Conservation (phyloP, 2,888 invertebrate genomes). For the Abrostola triplasia region DNA sequence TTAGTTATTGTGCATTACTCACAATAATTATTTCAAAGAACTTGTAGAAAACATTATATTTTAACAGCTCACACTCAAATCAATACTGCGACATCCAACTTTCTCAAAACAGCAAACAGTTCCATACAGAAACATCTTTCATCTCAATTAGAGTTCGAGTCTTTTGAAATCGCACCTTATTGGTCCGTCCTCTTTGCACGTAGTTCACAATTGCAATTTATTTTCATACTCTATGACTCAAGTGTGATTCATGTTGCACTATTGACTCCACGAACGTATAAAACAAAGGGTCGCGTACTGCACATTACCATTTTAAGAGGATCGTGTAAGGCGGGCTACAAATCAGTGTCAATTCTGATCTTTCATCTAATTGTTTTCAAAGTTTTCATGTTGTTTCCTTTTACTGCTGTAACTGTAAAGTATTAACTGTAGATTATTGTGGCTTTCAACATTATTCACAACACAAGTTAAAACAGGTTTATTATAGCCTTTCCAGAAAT, state of each 20-base stretch:
- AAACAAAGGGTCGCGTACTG: constrained; percentile 42
- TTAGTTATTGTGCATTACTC: no score
- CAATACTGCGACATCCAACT: constrained; percentile 28
- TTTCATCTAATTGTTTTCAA: constrained; percentile 41
- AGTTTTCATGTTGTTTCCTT: constrained; percentile 2
- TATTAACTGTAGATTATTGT: no score
- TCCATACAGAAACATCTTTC: constrained; percentile 41
- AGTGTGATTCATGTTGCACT: constrained; percentile 59
- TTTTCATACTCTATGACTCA: constrained; percentile 59
- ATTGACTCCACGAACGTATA: constrained; percentile 47
- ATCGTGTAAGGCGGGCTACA: constrained; percentile 61
- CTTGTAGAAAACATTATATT: constrained; percentile 17
- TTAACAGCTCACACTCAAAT: constrained; percentile 24
- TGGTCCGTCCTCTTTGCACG: constrained; percentile 55
- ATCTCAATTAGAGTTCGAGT: constrained; percentile 34
- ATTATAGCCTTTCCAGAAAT: no score
- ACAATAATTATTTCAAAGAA: no score
- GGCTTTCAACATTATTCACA: no score
- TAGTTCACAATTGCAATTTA: constrained; percentile 56
- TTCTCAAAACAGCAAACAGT: constrained; percentile 33
- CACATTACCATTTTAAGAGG: constrained; percentile 57
- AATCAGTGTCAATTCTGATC: constrained; percentile 67
- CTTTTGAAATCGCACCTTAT: constrained; percentile 64
- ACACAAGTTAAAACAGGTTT: no score
- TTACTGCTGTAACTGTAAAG: neutral